These are phyloP conservation scores for Plestiodon gilberti DNA, from an alignment of 2,113 vertebrate species.

Conservation along the genomic window DNA sequence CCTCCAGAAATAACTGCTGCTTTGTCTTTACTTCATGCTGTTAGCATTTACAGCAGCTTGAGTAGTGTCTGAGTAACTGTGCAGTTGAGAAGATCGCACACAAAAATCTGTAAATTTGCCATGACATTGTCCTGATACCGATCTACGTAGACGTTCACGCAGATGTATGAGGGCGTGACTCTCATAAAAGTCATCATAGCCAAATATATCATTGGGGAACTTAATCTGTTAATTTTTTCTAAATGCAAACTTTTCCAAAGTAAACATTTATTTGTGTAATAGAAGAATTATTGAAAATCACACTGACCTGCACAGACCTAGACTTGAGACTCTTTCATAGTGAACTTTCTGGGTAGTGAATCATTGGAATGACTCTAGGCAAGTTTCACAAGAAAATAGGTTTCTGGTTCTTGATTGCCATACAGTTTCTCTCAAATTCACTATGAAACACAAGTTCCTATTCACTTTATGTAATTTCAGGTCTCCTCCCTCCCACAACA, in stretches of 20 bases:
- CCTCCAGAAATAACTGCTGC: not conserved
- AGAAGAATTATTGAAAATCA: accelerated
- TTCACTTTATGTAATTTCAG: not conserved
- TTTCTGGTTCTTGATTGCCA: not conserved
- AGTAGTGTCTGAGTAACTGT: not conserved
- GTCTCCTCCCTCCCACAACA: no score
- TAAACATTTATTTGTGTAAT: not conserved
- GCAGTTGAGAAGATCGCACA: not conserved
- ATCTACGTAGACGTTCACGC: not conserved
- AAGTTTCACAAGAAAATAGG: not conserved
- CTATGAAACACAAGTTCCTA: not conserved
- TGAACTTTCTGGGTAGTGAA: not conserved
- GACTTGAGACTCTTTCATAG: not conserved
- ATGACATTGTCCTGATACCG: not conserved
- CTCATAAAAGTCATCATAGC: not conserved
- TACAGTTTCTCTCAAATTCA: not conserved
- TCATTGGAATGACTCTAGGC: not conserved
- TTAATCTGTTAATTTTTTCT: not conserved
- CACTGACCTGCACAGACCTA: no score
- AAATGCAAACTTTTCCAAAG: not conserved
- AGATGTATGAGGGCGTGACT: not conserved
- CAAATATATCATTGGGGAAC: not conserved
- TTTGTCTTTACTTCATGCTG: slow-evolving; percentile 5
- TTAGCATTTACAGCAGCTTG: not conserved
- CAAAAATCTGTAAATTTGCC: not conserved